These are phyloP conservation scores for Alethe castanea DNA, from an alignment of 2,113 vertebrate genomes.

Conservation along the genomic window DNA sequence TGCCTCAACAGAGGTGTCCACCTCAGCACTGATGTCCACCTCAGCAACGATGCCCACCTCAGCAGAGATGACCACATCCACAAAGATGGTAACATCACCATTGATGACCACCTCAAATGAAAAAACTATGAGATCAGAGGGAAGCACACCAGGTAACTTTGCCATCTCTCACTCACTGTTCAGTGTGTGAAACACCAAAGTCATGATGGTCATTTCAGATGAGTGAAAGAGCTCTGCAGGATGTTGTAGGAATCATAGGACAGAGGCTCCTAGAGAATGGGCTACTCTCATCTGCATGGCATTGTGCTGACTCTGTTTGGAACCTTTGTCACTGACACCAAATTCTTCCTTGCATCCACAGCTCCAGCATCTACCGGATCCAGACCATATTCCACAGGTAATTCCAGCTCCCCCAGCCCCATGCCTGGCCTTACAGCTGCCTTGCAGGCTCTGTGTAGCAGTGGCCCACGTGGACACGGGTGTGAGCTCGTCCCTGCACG, in stretches of 20 bases:
- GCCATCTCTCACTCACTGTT: not conserved
- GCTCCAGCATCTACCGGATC: rapidly evolving
- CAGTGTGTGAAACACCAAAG: not conserved
- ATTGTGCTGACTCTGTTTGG: rapidly evolving
- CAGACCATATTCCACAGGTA: not conserved
- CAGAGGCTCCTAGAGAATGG: rapidly evolving
- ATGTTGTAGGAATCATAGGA: rapidly evolving
- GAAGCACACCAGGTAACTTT: not conserved
- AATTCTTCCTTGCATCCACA: not conserved
- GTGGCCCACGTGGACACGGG: rapidly evolving
- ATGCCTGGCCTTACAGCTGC: not conserved
- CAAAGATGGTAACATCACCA: not conserved
- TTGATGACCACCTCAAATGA: not conserved
- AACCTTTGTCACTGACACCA: not conserved
- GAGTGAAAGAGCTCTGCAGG: not conserved
- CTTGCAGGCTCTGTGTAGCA: not conserved
- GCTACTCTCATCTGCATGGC: not conserved
- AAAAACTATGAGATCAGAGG: rapidly evolving
- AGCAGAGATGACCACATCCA: not conserved
- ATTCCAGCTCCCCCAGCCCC: not conserved
- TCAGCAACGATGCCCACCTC: no score
- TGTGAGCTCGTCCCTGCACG: not conserved
- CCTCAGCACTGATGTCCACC: no score
- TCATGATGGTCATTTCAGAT: rapidly evolving
- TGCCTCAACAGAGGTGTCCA: not conserved